Evolutionary conservation across 2,113 vertebrate genomes (phyloP), one percentile per base, ranked within the genome.

Genomic region (Heliornis fulica): DNA sequence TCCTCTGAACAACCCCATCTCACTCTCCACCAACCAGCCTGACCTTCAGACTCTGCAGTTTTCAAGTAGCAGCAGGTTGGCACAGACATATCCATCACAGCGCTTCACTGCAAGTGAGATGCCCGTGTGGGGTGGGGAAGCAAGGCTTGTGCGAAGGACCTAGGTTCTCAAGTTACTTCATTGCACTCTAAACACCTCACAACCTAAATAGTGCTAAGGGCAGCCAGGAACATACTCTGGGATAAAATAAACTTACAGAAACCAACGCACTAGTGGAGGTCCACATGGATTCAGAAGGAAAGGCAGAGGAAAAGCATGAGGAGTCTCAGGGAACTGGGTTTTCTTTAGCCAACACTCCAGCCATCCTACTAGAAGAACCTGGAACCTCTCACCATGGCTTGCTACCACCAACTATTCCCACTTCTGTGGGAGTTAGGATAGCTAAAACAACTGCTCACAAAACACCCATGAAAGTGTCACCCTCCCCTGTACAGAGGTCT

Each of bases 51-150:
- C 13, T n/a, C 41, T 68, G 59, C 41, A 83, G 41, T 25, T 91
- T 90, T 68, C n/a, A 45, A 36, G 65, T 9, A 51, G 36, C 32
- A 56, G 11, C 4, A 7, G 15, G 29, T 75, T 69, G 57, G 45
- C 6, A 8, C 22, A 28, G 22, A 22, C 59, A 38, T 7, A 7
- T 20, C 43, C 4, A 12, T 36, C 32, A 66, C 50, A 64, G 45
- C 6, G 0, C 31, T 75, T 26, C 61, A 34, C 41, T 61, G 54
- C 17, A 89, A 61, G 43, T 3, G 36, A 79, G 48, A 34, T 6
- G 6, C 7, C 31, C 25, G 29, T 2, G 10, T 21, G n/a, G 48
- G n/a, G 6, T 1, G 2, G 9, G 14, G 43, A 63, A 56, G 18
- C 15, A 61, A 32, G 20, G 34, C 57, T 18, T 74, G 25, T 57